Evolutionary conservation across 2,113 vertebrate genomes (phyloP).

Genomic region (Chitala chitala): DNA sequence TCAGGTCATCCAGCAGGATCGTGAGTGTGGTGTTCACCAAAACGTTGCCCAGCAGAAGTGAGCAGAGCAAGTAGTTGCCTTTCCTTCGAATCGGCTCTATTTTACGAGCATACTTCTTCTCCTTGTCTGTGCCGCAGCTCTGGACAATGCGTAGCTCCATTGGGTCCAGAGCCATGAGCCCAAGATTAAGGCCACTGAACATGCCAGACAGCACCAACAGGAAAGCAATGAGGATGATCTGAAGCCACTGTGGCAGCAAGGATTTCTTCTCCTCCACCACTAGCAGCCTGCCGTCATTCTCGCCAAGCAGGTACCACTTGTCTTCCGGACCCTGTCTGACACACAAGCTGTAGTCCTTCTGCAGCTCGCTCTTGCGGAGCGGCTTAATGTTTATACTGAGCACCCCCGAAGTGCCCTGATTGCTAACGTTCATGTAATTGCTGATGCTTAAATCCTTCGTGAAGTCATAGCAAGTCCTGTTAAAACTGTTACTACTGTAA

Average conservation of each 20-base stretch:
- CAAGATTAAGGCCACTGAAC: conserved; percentile 94
- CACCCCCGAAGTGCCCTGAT: conserved; percentile 68
- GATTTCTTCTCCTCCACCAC: conserved; percentile 76
- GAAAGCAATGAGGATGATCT: conserved; percentile 68
- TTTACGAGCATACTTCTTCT: conserved; percentile 78
- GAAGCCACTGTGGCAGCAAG: conserved; percentile 81
- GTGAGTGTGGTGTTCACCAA: conserved; percentile 96
- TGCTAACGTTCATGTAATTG: conserved; percentile 40
- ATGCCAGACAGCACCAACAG: conserved; percentile 85
- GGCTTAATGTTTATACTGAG: conserved; percentile 66
- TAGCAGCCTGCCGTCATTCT: conserved; percentile 62
- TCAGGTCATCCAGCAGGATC: conserved; percentile 87
- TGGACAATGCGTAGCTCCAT: conserved; percentile 98
- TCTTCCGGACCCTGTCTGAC: conserved; percentile 52
- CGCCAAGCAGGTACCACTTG: conserved; percentile 65
- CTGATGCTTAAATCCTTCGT: conserved; percentile 62
- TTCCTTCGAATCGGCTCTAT: conserved; percentile 89
- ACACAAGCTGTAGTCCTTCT: conserved; percentile 80
- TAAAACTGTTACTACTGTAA: neutral
- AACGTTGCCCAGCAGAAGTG: conserved; percentile 88
- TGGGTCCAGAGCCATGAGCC: conserved; percentile 92
- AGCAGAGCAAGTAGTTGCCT: conserved; percentile 91
- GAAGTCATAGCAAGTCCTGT: conserved; percentile 66
- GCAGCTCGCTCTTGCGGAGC: conserved; percentile 76
- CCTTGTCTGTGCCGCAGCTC: conserved; percentile 85